A percentile compares a stretch with the other conserved stretches of the same genome.
phyloP scores from a whole-genome alignment of 2,888 invertebrate species.

The Scaptomyza parva region DNA sequence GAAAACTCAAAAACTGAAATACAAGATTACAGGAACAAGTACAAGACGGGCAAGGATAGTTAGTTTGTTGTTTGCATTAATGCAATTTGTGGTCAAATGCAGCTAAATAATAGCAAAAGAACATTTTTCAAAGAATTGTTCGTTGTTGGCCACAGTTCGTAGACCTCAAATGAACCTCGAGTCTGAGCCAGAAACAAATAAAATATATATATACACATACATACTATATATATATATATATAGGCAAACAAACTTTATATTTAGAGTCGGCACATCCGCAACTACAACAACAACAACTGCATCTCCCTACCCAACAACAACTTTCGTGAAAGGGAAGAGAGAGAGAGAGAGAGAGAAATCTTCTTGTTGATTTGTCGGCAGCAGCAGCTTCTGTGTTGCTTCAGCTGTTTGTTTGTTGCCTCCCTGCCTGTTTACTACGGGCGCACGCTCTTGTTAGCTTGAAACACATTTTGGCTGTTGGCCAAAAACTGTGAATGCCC shows the following conservation, averaged over 20 bases:
- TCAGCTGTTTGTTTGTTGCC: slow-evolving; percentile 36
- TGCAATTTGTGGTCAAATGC: slow-evolving; percentile 66
- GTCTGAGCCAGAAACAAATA: neutral
- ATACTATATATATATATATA: slow-evolving; percentile 7
- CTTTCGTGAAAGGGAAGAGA: neutral
- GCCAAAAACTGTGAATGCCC: slow-evolving; percentile 55
- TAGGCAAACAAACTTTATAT: slow-evolving; percentile 46
- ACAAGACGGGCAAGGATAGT: slow-evolving; percentile 37
- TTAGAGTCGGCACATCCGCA: slow-evolving; percentile 35
- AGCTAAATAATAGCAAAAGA: slow-evolving; percentile 25
- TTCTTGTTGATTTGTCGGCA: slow-evolving; percentile 53
- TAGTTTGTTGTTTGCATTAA: slow-evolving; percentile 57
- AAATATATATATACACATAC: slow-evolving; percentile 1
- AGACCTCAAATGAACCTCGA: slow-evolving; percentile 64
- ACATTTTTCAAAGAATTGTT: slow-evolving; percentile 18
- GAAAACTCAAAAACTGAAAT: slow-evolving; percentile 6
- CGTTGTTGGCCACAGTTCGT: slow-evolving; percentile 55
- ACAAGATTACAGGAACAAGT: neutral
- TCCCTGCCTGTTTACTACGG: slow-evolving; percentile 24
- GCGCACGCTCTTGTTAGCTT: slow-evolving; percentile 53
- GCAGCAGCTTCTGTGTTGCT: slow-evolving; percentile 43
- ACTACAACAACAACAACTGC: neutral
- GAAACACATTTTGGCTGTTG: slow-evolving; percentile 55
- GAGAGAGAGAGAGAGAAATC: slow-evolving; percentile 21
- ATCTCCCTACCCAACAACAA: slow-evolving; percentile 9